Evolutionary conservation across 2,797 vertebrate species (phyloP).

Genomic region (Otolemur crassicaudatus): DNA sequence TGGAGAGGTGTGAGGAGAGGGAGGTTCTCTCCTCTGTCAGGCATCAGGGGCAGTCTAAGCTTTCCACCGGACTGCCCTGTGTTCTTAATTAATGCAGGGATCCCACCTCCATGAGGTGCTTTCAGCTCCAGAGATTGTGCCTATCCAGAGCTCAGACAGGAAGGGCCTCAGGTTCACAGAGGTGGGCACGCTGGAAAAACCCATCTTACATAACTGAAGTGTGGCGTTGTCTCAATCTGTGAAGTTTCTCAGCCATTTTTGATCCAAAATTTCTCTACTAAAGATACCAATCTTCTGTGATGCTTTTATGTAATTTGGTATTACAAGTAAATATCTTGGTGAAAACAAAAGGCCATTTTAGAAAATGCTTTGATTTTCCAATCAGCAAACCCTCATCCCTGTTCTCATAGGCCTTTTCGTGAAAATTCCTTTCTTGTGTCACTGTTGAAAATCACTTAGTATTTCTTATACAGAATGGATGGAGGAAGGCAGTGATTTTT

Average conservation of each 20-base stretch:
- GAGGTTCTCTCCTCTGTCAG: accelerated
- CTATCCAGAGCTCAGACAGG: neutral
- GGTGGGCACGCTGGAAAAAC: neutral
- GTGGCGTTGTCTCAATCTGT: neutral
- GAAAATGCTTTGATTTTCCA: conserved; percentile 46
- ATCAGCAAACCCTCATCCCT: neutral
- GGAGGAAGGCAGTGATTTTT: neutral
- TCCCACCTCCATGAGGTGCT: neutral
- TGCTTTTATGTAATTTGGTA: conserved; percentile 45
- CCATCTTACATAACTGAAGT: neutral
- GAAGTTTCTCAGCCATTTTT: conserved; percentile 46
- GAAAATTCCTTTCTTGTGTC: conserved; percentile 16
- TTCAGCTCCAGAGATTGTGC: neutral
- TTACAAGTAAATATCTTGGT: conserved; percentile 62
- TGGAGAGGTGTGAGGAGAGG: neutral
- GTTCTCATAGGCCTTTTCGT: neutral
- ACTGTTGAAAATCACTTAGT: neutral
- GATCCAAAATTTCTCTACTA: conserved; percentile 59
- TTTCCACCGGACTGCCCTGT: neutral
- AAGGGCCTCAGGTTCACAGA: neutral
- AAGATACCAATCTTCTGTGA: conserved; percentile 12
- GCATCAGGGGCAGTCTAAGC: neutral
- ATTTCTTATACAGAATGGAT: neutral
- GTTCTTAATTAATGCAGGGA: neutral
- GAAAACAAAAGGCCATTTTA: conserved; percentile 69